Conservation (phyloP, 1,140 invertebrate genomes). For the Tyrophagus putrescentiae region DNA sequence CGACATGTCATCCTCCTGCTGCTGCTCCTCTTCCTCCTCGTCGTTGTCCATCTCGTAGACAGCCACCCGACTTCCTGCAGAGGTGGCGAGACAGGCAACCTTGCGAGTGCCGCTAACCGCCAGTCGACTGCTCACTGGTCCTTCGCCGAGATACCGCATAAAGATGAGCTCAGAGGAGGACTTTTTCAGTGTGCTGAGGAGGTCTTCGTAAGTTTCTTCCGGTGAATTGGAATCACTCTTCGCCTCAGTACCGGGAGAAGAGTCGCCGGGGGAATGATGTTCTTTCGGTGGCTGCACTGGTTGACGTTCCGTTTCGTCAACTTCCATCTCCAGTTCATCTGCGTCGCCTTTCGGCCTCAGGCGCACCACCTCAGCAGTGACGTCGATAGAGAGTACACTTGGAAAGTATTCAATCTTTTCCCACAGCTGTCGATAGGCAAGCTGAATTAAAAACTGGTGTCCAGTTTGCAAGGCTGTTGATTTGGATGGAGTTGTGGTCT, state of each 20-base stretch:
- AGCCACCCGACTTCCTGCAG: constrained; percentile 58
- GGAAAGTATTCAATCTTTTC: no score
- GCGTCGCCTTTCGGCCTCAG: neutral
- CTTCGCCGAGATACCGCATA: constrained; percentile 45
- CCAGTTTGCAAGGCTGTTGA: no score
- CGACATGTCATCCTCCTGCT: no score
- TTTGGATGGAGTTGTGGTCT: no score
- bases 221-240: neutral
- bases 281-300: neutral
- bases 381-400: no score
- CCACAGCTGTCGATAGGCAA: no score
- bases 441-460: no score
- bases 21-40: constrained; percentile 59
- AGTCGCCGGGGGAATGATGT: neutral
- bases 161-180: neutral
- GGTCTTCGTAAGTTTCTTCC: neutral
- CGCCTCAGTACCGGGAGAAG: neutral
- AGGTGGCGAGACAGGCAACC: constrained; percentile 67
- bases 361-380: no score
- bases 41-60: constrained; percentile 82
- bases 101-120: constrained; percentile 73
- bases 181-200: neutral
- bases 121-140: constrained; percentile 51
- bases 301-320: neutral
- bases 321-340: neutral